A percentile compares a stretch with the other conserved stretches of the same genome.
phyloP scores from a whole-genome alignment of 1,140 invertebrate genomes.

The Pogonomyrmex barbatus region DNA sequence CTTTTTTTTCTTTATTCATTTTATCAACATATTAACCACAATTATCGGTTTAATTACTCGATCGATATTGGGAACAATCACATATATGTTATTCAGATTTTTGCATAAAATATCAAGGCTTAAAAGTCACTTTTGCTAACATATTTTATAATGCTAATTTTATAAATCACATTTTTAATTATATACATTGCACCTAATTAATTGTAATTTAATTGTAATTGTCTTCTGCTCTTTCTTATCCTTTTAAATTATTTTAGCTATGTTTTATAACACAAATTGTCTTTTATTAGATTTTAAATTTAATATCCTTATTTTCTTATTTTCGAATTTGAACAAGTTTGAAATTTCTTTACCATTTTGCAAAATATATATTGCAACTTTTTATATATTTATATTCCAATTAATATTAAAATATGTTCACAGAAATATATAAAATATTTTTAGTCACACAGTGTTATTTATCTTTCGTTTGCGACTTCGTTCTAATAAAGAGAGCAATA shows the following conservation, averaged over 20 bases:
- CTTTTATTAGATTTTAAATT: neutral
- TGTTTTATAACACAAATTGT: neutral
- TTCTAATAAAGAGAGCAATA: constrained; percentile 31
- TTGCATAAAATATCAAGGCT: constrained; percentile 16
- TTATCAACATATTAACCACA: neutral
- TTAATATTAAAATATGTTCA: neutral
- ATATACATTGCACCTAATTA: neutral
- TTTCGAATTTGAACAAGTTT: neutral
- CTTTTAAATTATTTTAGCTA: neutral
- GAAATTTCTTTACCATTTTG: neutral
- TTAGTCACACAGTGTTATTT: constrained; percentile 6
- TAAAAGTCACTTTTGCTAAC: neutral
- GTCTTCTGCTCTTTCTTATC: neutral
- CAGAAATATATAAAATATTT: neutral
- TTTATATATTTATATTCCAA: neutral
- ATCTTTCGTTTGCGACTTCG: neutral
- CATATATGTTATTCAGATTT: neutral
- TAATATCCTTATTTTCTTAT: neutral
- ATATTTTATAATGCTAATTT: neutral
- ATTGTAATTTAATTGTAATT: neutral
- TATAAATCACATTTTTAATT: neutral
- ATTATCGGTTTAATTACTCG: neutral
- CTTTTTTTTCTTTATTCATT: neutral
- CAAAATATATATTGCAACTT: neutral
- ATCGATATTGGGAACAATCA: neutral